Percentiles rank a stretch among this genome's conserved stretches.
Evolutionary conservation across 2,888 invertebrate species (phyloP).

Genomic region (Xestoiulus laeticollis): DNA sequence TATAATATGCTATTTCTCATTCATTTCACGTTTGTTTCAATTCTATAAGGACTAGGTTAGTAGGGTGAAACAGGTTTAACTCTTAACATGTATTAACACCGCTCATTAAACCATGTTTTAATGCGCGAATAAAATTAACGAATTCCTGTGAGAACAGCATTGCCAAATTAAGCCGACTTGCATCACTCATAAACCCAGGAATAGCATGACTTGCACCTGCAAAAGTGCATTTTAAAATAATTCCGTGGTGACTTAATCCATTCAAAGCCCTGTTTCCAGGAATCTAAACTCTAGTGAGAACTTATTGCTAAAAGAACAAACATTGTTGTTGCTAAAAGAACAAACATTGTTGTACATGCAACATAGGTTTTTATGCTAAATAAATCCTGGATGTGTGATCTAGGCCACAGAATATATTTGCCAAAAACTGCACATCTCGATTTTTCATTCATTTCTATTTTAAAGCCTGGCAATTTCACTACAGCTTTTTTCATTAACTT

Average conservation of each 20-base stretch:
- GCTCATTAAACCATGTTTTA: background rate
- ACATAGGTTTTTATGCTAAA: background rate
- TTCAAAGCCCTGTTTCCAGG: background rate
- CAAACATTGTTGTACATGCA: background rate
- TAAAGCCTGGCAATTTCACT: background rate
- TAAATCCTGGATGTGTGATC: background rate
- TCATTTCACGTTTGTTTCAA: no score
- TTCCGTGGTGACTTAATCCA: background rate
- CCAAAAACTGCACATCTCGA: background rate
- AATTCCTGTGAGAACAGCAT: background rate
- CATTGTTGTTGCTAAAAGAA: background rate
- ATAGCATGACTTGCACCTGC: conserved; percentile 4
- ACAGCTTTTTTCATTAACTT: background rate
- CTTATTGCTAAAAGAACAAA: background rate
- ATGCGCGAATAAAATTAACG: background rate
- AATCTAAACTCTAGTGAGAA: background rate
- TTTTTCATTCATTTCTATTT: background rate
- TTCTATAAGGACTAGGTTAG: background rate
- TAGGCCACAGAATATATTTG: background rate
- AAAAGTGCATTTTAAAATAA: background rate
- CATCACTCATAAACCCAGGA: background rate
- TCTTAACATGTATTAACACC: background rate
- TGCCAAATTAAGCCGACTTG: background rate
- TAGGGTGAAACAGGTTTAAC: background rate
- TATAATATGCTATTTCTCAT: no score